A percentile compares a stretch with the other conserved stretches of the same genome.
Evolutionary conservation across 2,797 vertebrate species (phyloP).

Genomic region (Cirrhinus mrigala): DNA sequence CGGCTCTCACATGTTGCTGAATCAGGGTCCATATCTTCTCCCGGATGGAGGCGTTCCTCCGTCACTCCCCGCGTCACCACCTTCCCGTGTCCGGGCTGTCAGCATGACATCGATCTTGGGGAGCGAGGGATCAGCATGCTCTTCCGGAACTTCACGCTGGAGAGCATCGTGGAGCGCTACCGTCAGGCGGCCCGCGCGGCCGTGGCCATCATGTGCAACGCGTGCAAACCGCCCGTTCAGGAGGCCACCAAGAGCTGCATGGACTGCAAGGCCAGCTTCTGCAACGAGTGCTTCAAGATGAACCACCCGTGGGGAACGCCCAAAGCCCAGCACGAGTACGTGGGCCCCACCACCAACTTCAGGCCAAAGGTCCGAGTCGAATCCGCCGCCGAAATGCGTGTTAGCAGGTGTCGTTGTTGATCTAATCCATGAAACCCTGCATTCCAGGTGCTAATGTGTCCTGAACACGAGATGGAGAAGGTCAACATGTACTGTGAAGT

Average conservation of each 20-base stretch:
- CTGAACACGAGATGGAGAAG: constrained; percentile 96
- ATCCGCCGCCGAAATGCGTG: not conserved
- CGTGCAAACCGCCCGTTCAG: constrained; percentile 91
- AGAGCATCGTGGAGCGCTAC: constrained; percentile 95
- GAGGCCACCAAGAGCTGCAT: constrained; percentile 98
- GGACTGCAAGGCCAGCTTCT: constrained; percentile 97
- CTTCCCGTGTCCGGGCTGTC: constrained; percentile 93
- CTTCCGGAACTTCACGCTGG: constrained; percentile 96
- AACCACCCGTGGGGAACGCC: constrained; percentile 96
- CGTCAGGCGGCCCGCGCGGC: constrained; percentile 94
- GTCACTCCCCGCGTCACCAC: constrained; percentile 87
- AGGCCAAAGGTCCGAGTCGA: constrained; percentile 85
- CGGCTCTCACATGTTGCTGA: not conserved
- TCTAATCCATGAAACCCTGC: accelerated
- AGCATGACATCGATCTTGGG: constrained; percentile 93
- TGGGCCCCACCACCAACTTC: constrained; percentile 95
- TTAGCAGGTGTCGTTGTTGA: not conserved
- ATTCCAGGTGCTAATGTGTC: constrained; percentile 94
- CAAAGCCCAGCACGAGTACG: constrained; percentile 96
- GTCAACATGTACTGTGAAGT: constrained; percentile 99
- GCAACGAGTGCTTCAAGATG: constrained; percentile 97
- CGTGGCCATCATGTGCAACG: constrained; percentile 93
- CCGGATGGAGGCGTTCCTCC: constrained; percentile 91
- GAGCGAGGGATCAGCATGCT: constrained; percentile 96
- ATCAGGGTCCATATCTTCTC: constrained; percentile 80